Conservation (phyloP, 2,113 vertebrate genomes). For the Cranoglanis bouderius region DNA sequence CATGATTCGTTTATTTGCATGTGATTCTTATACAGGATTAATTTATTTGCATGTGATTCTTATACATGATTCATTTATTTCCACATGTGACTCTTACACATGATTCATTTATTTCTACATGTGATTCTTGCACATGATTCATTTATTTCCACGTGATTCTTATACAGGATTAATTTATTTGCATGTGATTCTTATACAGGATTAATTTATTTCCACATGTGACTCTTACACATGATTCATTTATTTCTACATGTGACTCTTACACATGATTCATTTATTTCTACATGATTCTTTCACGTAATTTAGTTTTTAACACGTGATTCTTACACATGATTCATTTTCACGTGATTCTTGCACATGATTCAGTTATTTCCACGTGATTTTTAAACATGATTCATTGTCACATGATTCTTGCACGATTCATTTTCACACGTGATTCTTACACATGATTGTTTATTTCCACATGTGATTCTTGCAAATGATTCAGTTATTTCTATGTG, state of each 20-base stretch:
- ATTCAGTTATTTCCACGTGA: not conserved
- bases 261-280: not conserved
- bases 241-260: not conserved
- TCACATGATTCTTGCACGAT: too few species aligned
- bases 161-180: too few species aligned
- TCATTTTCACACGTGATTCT: too few species aligned
- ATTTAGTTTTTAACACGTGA: not conserved
- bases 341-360: too few species aligned
- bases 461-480: not conserved
- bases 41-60: too few species aligned
- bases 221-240: not conserved
- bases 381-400: not conserved
- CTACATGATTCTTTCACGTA: not conserved
- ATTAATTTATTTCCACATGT: not conserved
- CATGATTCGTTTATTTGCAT: too few species aligned
- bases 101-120: not conserved
- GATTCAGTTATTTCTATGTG: too few species aligned
- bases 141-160: not conserved
- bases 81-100: too few species aligned
- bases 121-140: not conserved
- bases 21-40: too few species aligned
- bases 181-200: not conserved
- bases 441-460: not conserved
- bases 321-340: not conserved
- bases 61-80: too few species aligned